A percentile compares a stretch with the other conserved stretches of the same genome.
phyloP scores from a whole-genome alignment of 2,888 invertebrate genomes.

The Rhynchonema sp. region DNA sequence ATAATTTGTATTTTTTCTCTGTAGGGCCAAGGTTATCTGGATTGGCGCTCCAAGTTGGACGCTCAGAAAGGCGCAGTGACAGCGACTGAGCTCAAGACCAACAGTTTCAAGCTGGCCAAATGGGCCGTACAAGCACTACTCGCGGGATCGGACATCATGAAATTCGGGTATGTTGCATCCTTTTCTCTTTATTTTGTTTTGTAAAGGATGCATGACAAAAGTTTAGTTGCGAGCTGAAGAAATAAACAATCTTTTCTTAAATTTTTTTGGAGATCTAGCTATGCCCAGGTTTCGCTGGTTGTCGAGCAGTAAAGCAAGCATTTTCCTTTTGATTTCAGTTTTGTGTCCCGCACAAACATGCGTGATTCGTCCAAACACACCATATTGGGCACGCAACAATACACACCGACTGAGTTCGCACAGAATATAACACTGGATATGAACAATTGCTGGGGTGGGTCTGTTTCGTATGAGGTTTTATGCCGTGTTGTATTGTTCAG shows the following conservation, averaged over 20 bases:
- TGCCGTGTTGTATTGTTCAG: constrained; percentile 69
- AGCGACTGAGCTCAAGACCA: constrained; percentile 91
- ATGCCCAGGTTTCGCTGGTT: not conserved
- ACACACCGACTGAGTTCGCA: constrained; percentile 93
- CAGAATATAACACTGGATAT: constrained; percentile 94
- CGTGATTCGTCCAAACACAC: constrained; percentile 62
- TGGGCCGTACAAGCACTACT: constrained; percentile 80
- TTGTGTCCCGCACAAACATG: constrained; percentile 82
- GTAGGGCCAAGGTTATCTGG: constrained; percentile 70
- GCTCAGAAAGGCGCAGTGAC: constrained; percentile 91
- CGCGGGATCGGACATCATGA: constrained; percentile 88
- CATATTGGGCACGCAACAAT: constrained; percentile 58
- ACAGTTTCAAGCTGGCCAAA: constrained; percentile 96
- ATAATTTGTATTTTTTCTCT: constrained; percentile 6
- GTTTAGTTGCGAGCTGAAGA: not conserved
- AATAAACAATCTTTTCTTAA: not conserved
- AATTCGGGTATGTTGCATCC: constrained; percentile 53
- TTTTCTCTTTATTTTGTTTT: too few species aligned
- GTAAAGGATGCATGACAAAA: too few species aligned
- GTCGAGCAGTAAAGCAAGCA: not conserved
- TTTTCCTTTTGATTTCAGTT: constrained; percentile 35
- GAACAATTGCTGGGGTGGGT: constrained; percentile 90
- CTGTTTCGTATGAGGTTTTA: not conserved
- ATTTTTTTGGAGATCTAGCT: not conserved
- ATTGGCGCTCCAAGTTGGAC: constrained; percentile 94